These are phyloP conservation scores for Acrobasis consociella DNA, from an alignment of 2,888 invertebrate genomes.

Conservation along the genomic window DNA sequence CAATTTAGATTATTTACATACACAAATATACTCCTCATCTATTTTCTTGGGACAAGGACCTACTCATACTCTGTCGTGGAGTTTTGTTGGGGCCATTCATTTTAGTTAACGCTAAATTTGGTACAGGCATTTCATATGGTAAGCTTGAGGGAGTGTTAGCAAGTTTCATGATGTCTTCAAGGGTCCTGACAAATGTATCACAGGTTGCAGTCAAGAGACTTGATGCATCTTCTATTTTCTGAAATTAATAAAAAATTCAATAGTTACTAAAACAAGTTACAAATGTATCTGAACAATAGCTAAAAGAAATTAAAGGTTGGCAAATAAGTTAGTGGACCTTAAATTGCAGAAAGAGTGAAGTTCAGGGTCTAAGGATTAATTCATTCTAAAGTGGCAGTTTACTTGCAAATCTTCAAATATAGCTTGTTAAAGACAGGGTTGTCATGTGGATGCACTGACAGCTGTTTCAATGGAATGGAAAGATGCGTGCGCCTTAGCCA, in stretches of 20 bases:
- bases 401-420: too few species aligned
- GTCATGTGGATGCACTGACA: too few species aligned
- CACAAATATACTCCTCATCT: constrained; percentile 54
- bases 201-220: constrained; percentile 89
- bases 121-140: constrained; percentile 64
- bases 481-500: too few species aligned
- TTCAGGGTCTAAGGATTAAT: too few species aligned
- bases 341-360: too few species aligned
- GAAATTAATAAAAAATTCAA: constrained; percentile 46
- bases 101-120: constrained; percentile 52
- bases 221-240: constrained; percentile 89
- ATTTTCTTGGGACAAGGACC: constrained; percentile 74
- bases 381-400: too few species aligned
- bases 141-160: constrained; percentile 59
- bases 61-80: constrained; percentile 58
- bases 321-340: too few species aligned
- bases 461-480: too few species aligned
- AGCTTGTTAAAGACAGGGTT: too few species aligned
- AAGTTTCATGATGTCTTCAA: constrained; percentile 90
- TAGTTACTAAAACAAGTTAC: not conserved
- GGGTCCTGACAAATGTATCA: constrained; percentile 91
- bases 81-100: constrained; percentile 50
- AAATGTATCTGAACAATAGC: too few species aligned
- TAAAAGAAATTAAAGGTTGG: too few species aligned
- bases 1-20: constrained; percentile 5